These are phyloP conservation scores for Syngnathus floridae DNA, from an alignment of 2,113 vertebrate species.

Conservation along the genomic window DNA sequence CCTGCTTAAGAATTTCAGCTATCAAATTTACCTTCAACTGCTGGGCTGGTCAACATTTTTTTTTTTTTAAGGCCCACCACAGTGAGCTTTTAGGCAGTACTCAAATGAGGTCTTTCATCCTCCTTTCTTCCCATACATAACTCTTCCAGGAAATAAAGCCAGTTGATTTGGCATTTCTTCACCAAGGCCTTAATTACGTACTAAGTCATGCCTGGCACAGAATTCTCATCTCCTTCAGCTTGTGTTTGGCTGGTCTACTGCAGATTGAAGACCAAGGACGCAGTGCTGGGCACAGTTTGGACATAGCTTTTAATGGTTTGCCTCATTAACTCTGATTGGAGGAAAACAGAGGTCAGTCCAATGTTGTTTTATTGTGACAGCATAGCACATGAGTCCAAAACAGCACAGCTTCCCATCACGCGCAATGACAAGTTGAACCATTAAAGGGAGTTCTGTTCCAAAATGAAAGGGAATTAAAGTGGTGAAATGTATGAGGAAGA, in stretches of 20 bases:
- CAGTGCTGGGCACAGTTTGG: constrained; percentile 47
- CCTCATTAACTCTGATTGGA: constrained; percentile 52
- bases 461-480: constrained; percentile 60
- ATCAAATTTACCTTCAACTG: constrained; percentile 20
- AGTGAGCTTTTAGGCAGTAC: constrained; percentile 11
- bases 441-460: constrained; percentile 61
- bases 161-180: constrained; percentile 67
- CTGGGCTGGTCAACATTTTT: constrained; percentile 14
- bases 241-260: constrained; percentile 57
- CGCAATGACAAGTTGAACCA: constrained; percentile 64
- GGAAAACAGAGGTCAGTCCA: constrained; percentile 48
- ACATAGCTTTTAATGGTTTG: constrained; percentile 50
- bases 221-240: constrained; percentile 68
- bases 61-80: constrained; percentile 15
- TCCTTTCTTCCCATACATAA: constrained; percentile 56
- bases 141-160: constrained; percentile 57
- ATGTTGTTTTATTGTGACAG: constrained; percentile 36
- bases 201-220: constrained; percentile 73
- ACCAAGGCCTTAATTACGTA: constrained; percentile 69
- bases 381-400: constrained; percentile 22
- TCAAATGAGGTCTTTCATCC: constrained; percentile 53
- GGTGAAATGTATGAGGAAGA: constrained; percentile 23
- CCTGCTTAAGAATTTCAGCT: constrained; percentile 31
- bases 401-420: constrained; percentile 44
- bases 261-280: constrained; percentile 48